Base-by-base conservation (phyloP, 2,113 vertebrate species). In the Pedionomus torquatus region DNA sequence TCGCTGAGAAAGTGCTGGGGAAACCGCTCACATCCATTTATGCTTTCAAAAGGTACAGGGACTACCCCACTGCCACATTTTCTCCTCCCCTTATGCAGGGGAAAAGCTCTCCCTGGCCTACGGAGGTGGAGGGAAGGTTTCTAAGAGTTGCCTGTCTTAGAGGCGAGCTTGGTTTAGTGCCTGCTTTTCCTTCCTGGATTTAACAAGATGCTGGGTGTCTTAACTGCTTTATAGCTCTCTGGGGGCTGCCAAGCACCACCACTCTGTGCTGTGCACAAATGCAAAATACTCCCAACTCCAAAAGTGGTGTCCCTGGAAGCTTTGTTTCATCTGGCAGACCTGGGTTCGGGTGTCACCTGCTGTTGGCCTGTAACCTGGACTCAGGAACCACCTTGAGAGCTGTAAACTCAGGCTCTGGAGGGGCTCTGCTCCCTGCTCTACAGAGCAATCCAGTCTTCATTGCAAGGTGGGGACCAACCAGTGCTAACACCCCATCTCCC, bases 1-100 rank as follows among this genome's bases (percentile, higher is more conserved):
- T 66, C 0, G 0, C 58, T n/a, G 41, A 68, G 28, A 35, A 68
- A 0, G 0, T 31, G 75, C 75, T 57, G 25, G 28, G 48, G 18
- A 70, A 48, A 49, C 11, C 3, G 24, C 13, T 63, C 17, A 3
- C 8, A 13, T 21, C 20, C 30, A 9, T 49, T 43, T 37, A 25
- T 26, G 6, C 7, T 70, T 37, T 41, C 46, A n/a, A 41, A 28
- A 78, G 8, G 19, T 20, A 7, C 11, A 52, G 21, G 13, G 64
- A 25, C 21, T 69, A 17, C 16, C 9, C 4, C 37, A 4, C 26
- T 20, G 30, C 20, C 14, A 6, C 0, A 0, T 33, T 19, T 25
- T 89, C 28, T 28, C 13, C n/a, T 60, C 17, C 21, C 28, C 54
- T 23, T 9, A 10, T 0, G 1, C 31, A 35, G 0, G 0, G 23